A percentile compares a stretch with the other conserved stretches of the same genome.
Conservation (phyloP, 2,888 invertebrate species). For the Allophyes oxyacanthae region DNA sequence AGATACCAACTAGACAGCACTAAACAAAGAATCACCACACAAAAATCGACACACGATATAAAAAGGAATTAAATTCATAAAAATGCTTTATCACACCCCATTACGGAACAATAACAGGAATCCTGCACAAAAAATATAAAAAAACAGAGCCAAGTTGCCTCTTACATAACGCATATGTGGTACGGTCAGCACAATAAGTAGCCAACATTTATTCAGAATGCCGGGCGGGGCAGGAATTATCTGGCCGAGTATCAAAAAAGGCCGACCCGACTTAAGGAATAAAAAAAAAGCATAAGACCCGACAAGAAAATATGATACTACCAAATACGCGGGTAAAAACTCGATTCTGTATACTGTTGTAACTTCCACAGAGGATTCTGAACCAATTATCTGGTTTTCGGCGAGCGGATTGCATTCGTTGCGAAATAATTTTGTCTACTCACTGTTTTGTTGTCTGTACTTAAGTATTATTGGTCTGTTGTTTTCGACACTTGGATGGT, state of each 20-base stretch:
- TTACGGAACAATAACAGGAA: constrained; percentile 73
- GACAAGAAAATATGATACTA: constrained; percentile 87
- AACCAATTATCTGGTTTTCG: constrained; percentile 70
- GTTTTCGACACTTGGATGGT: constrained; percentile 47
- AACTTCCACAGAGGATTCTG: constrained; percentile 65
- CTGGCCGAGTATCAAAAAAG: constrained; percentile 79
- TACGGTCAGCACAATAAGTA: constrained; percentile 67
- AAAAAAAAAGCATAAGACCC: constrained; percentile 68
- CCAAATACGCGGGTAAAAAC: constrained; percentile 84
- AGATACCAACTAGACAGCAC: constrained; percentile 1
- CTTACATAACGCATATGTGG: constrained; percentile 66
- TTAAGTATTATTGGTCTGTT: constrained; percentile 46
- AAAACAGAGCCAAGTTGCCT: constrained; percentile 54
- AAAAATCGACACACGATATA: constrained; percentile 44
- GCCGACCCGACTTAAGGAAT: constrained; percentile 62
- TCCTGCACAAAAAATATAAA: constrained; percentile 58
- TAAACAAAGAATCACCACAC: constrained; percentile 51
- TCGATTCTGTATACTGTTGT: constrained; percentile 68
- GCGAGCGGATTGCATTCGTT: constrained; percentile 56
- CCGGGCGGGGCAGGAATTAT: constrained; percentile 75
- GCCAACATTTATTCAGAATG: constrained; percentile 74
- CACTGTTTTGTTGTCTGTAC: constrained; percentile 58
- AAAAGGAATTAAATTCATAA: constrained; percentile 65
- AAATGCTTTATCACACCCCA: constrained; percentile 76
- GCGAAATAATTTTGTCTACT: constrained; percentile 65